phyloP scores from a whole-genome alignment of 2,888 invertebrate species.

The Drosophila vallismaia region DNA sequence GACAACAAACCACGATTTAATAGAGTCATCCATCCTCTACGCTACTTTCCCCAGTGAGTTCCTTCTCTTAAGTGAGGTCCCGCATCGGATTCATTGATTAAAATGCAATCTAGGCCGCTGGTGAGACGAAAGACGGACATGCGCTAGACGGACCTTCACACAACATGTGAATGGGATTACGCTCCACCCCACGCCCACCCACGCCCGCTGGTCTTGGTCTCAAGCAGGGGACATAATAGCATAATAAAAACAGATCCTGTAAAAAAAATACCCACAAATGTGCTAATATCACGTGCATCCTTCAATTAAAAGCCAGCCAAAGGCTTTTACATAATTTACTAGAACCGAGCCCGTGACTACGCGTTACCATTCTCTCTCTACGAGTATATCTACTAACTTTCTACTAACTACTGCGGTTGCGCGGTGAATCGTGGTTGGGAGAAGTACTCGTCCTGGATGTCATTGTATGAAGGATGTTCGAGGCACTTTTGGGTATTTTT shows the following conservation, averaged over 20 bases:
- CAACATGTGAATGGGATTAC: not conserved
- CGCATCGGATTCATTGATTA: constrained; percentile 36
- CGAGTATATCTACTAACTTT: constrained; percentile 63
- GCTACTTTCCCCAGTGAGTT: constrained; percentile 10
- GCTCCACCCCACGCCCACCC: not conserved
- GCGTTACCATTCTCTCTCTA: constrained; percentile 30
- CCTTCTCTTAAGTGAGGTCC: not conserved
- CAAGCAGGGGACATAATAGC: not conserved
- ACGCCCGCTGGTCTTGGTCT: not conserved
- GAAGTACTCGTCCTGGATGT: constrained; percentile 19
- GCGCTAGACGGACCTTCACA: not conserved
- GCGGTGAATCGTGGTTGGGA: constrained; percentile 43
- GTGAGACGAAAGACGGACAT: not conserved
- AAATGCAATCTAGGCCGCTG: constrained; percentile 14
- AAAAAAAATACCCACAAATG: not conserved
- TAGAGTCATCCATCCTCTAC: no score
- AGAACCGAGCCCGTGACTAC: constrained; percentile 34
- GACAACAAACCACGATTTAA: no score
- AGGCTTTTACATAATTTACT: constrained; percentile 53
- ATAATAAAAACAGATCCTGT: not conserved
- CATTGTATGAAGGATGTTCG: constrained; percentile 54
- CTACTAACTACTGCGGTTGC: constrained; percentile 59
- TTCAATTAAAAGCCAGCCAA: not conserved
- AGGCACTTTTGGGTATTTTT: constrained; percentile 30
- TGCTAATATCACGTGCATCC: not conserved